phyloP scores from a whole-genome alignment of 1,140 invertebrate genomes.

The Atta cephalotes region DNA sequence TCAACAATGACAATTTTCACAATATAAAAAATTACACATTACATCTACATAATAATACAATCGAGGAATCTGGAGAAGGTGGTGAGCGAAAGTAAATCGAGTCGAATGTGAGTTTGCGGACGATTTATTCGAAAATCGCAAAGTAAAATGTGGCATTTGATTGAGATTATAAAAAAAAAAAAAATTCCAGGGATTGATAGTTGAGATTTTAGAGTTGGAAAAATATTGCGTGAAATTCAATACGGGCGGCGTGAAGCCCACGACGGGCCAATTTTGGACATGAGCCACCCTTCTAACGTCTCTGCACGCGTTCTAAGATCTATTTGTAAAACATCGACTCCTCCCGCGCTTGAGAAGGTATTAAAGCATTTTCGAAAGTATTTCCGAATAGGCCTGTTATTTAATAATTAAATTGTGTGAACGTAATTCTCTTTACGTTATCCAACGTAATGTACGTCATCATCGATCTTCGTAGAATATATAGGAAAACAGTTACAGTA shows the following conservation, averaged over 20 bases:
- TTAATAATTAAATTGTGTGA: slow-evolving; percentile 16
- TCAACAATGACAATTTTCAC: neutral
- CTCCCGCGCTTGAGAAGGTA: slow-evolving; percentile 79
- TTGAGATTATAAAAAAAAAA: slow-evolving; percentile 30
- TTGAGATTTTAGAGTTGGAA: slow-evolving; percentile 80
- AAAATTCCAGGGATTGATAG: neutral
- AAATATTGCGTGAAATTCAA: slow-evolving; percentile 86
- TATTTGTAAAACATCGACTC: slow-evolving; percentile 87
- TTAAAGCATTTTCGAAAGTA: slow-evolving; percentile 82
- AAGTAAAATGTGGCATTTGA: neutral
- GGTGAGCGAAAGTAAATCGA: neutral
- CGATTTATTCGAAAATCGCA: slow-evolving; percentile 27
- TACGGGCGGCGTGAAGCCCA: slow-evolving; percentile 83
- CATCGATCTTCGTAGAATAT: neutral
- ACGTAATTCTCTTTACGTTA: slow-evolving; percentile 9
- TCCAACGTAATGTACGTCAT: neutral
- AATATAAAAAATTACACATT: neutral
- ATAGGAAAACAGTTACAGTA: neutral
- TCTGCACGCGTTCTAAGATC: slow-evolving; percentile 83
- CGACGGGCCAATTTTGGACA: slow-evolving; percentile 86
- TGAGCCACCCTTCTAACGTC: slow-evolving; percentile 83
- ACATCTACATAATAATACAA: neutral
- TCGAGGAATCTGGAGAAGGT: neutral
- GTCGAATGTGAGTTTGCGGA: neutral
- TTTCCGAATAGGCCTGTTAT: slow-evolving; percentile 60